These are phyloP conservation scores for Pseudomyrmex sp. DNA, from an alignment of 1,140 invertebrate species.

Conservation along the genomic window DNA sequence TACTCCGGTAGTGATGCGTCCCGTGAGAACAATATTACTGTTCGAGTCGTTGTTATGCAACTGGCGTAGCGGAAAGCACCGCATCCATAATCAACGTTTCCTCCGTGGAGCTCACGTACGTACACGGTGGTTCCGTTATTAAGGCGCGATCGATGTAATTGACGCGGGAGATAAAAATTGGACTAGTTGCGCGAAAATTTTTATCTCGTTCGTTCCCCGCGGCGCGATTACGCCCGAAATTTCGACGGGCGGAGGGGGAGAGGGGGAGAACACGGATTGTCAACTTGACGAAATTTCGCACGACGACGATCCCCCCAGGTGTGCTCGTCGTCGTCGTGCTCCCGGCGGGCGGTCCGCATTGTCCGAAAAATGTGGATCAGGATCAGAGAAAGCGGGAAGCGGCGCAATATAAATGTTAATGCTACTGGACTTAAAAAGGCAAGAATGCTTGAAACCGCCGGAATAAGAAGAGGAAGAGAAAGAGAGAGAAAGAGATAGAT, in stretches of 20 bases:
- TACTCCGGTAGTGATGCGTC: background rate
- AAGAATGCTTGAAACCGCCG: constrained; percentile 38
- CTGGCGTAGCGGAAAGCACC: constrained; percentile 4
- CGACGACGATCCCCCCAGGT: constrained; percentile 65
- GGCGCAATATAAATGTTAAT: constrained; percentile 78
- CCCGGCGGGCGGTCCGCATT: constrained; percentile 70
- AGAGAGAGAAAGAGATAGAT: no score
- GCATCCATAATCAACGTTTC: constrained; percentile 21
- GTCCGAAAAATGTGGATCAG: constrained; percentile 71
- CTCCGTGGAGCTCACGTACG: background rate
- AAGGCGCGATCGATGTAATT: constrained; percentile 39
- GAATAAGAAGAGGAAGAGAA: no score
- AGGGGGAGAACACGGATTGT: constrained; percentile 59
- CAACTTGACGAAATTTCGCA: constrained; percentile 65
- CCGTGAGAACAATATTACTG: constrained; percentile 11
- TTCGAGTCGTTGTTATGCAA: constrained; percentile 4
- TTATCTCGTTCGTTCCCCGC: background rate
- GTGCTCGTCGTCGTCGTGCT: constrained; percentile 25
- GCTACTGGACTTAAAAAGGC: constrained; percentile 48
- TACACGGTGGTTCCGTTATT: background rate
- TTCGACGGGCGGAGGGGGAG: background rate
- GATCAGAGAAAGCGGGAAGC: constrained; percentile 61
- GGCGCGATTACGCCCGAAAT: constrained; percentile 20
- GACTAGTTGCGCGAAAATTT: background rate
- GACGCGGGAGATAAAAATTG: constrained; percentile 22